Evolutionary conservation across 1,140 invertebrate species (phyloP).

Genomic region (Plodia interpunctella): DNA sequence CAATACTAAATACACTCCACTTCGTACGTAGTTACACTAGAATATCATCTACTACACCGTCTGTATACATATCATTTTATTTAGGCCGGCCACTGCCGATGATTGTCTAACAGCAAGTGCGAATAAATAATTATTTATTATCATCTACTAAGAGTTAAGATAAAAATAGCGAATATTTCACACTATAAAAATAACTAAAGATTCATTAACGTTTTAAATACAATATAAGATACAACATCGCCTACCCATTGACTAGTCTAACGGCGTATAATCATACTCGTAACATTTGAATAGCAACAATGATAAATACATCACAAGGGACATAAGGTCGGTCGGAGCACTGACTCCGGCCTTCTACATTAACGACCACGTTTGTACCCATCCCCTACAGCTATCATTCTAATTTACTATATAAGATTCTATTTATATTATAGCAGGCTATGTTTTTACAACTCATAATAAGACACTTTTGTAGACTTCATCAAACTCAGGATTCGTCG

Average conservation of each 20-base stretch:
- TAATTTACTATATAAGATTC: no score
- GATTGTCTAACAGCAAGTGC: conserved; percentile 31
- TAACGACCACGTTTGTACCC: neutral
- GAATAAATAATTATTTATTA: conserved; percentile 58
- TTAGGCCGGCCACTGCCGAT: conserved; percentile 28
- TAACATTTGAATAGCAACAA: conserved; percentile 64
- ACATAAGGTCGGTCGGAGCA: conserved; percentile 19
- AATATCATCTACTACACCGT: conserved; percentile 19
- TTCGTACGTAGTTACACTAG: conserved; percentile 23
- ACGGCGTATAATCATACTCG: conserved; percentile 58
- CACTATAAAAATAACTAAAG: conserved; percentile 68
- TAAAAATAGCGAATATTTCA: conserved; percentile 62
- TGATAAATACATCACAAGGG: conserved; percentile 63
- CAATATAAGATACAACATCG: conserved; percentile 68
- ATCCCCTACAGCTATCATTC: no score
- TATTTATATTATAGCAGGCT: no score
- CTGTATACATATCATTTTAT: conserved; percentile 15
- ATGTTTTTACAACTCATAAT: no score
- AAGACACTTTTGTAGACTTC: no score
- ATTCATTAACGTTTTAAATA: conserved; percentile 68
- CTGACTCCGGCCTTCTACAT: neutral
- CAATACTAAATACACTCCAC: conserved; percentile 36
- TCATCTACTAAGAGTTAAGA: conserved; percentile 49
- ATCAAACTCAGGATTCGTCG: no score
- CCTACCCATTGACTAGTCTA: conserved; percentile 75